Conservation (phyloP, 2,888 invertebrate species). For the Priocnemis perturbator region DNA sequence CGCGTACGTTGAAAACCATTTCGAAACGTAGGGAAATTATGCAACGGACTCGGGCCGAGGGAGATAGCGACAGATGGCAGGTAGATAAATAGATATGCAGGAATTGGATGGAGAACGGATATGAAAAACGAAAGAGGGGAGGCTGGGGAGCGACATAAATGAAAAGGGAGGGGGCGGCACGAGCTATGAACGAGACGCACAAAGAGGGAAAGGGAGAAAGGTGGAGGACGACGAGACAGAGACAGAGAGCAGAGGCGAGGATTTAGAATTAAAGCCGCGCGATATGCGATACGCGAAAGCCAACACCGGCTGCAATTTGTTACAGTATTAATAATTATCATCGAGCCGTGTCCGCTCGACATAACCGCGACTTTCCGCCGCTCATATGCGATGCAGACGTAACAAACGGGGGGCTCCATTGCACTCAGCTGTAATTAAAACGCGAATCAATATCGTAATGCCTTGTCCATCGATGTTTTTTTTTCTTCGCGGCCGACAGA, state of each 20-base stretch:
- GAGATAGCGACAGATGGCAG: conserved; percentile 11
- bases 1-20: conserved; percentile 45
- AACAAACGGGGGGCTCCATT: too few relatives aligned
- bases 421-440: too few relatives aligned
- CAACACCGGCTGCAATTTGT: conserved; percentile 29
- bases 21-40: conserved; percentile 31
- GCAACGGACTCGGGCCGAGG: background rate
- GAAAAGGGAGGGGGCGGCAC: background rate
- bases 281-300: conserved; percentile 24
- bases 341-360: conserved; percentile 12
- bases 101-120: conserved; percentile 14
- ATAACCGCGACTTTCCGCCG: conserved; percentile 16
- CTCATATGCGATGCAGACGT: background rate
- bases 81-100: conserved; percentile 30
- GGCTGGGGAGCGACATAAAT: background rate
- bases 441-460: too few relatives aligned
- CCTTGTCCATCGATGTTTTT: too few relatives aligned
- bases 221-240: background rate
- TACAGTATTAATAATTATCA: conserved; percentile 49
- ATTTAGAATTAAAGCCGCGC: conserved; percentile 21
- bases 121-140: conserved; percentile 11
- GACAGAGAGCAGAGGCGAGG: background rate
- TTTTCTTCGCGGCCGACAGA: too few relatives aligned
- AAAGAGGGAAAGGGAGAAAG: background rate
- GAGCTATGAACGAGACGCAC: background rate